These are phyloP conservation scores for Eulemur rufifrons DNA, from an alignment of 2,113 vertebrate genomes.

Conservation along the genomic window DNA sequence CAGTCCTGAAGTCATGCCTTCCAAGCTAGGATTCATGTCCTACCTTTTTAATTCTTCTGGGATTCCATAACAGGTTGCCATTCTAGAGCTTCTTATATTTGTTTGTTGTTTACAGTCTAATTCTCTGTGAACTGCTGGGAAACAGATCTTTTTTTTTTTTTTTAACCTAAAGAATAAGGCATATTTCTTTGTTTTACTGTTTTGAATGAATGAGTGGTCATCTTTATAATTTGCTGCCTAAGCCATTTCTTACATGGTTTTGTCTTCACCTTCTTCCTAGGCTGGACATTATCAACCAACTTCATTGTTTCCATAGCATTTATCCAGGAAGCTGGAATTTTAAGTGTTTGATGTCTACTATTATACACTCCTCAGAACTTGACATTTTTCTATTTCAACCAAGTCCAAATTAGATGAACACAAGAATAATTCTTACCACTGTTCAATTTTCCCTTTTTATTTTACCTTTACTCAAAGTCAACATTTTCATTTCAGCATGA, in stretches of 20 bases:
- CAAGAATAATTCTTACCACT: neutral
- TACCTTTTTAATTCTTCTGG: neutral
- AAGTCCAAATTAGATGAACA: neutral
- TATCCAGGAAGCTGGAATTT: neutral
- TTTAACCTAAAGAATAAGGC: neutral
- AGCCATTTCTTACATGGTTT: neutral
- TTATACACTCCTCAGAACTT: neutral
- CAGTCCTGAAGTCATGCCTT: neutral
- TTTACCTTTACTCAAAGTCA: constrained; percentile 39
- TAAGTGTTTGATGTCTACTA: neutral
- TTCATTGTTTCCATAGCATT: neutral
- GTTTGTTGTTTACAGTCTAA: neutral
- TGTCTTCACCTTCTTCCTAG: neutral
- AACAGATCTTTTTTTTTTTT: neutral
- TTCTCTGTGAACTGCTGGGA: neutral
- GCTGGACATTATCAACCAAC: neutral
- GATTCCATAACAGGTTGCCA: neutral
- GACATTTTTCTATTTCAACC: constrained; percentile 18
- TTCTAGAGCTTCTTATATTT: neutral
- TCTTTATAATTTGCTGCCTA: neutral
- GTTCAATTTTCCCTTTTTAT: neutral
- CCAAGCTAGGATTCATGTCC: neutral
- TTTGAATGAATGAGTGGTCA: neutral
- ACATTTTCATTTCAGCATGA: constrained; percentile 22
- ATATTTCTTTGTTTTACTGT: neutral